Evolutionary conservation across 2,797 vertebrate species (phyloP), one percentile per base, ranked within the genome.

Genomic region (Gastrophryne carolinensis): DNA sequence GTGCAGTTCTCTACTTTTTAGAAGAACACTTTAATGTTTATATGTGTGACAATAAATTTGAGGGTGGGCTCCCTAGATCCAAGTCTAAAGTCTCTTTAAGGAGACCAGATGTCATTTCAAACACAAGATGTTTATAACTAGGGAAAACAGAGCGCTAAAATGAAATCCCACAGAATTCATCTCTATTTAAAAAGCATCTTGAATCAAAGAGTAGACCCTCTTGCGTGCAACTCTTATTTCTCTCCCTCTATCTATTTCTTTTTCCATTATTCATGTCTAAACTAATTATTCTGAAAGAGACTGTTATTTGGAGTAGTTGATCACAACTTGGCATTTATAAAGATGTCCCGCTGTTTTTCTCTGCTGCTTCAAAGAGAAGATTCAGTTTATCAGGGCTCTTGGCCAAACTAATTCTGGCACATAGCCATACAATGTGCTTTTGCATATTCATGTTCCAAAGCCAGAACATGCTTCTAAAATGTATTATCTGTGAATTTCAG

Each of bases 321-420:
- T 73, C 58, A 73, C 60, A 73, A 63, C 71, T 73, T 73, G 71
- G 60, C 71, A 64, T 62, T 73, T 50, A 64, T 73, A 63, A 73
- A 73, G 56, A 73, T 54, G 50, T 52, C 70, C 70, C 35, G 79
- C 80, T 81, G 83, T 84, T 82, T n/a, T 49, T 60, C 47, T 72
- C 34, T 62, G 62, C 53, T 64, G 56, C 49, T 64, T 80, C 27
- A 79, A 83, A 85, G 37, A 84, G 78, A 76, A 47, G 17, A 72
- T 81, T 81, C 73, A 50, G 56, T 80, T 82, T 78, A 73, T 56
- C 61, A 37, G 65, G 71, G 61, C 71, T 41, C 19, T 57, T 65
- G 61, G 71, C 71, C 71, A 73, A 65, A 52, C 61, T 57, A 54
- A 73, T 65, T 73, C 50, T 73, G 60, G 71, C 60, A 56, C 17